Evolutionary conservation across 1,140 invertebrate genomes (phyloP), one percentile per base, ranked within the genome.

Genomic region (Conopomorpha cramerella): DNA sequence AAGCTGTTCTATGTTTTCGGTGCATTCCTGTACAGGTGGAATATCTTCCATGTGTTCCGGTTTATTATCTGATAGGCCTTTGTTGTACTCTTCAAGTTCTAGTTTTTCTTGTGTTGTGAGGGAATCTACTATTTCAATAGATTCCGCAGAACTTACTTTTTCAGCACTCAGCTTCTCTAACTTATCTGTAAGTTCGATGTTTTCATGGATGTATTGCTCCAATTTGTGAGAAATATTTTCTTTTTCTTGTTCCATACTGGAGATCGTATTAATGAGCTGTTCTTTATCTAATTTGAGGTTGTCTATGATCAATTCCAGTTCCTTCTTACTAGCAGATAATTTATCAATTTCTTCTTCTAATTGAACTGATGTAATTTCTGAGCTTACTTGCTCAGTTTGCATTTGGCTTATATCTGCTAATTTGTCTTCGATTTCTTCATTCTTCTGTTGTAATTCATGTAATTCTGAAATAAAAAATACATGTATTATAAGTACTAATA

Each of bases 291-390:
- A 52, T 29, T 68, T 70, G 16, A 84, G 45, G 41, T 48, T 54
- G 25, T 84, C 77, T 23, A 83, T 70, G 16, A 82, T 68, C n/a
- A 76, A 64, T 49, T 65, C 61, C 35, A 81, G 44, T 49, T 82
- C 76, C 23, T 74, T 78, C 45, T 81, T 81, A 43, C 77, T 65
- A 4, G 55, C 60, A 25, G 72, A 71, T 2, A 80, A 39, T 16
- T 65, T 49, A 48, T 87, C 86, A 11, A 87, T 58, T 56, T 87
- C 82, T 55, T 89, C 86, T 59, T 86, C 83, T 38, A 88, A 57
- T 46, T 89, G 85, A 8, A 87, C 86, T 4, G 82, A 79, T 45
- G 85, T 86, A 49, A 91, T 85, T 74, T 90, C 86, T 4, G 85
- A 84, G n/a, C 81, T 68, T 36, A 79, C 77, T 51, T 79, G 77